These are phyloP conservation scores for Takifugu bimaculatus DNA, from an alignment of 2,113 vertebrate genomes.

Conservation along the genomic window DNA sequence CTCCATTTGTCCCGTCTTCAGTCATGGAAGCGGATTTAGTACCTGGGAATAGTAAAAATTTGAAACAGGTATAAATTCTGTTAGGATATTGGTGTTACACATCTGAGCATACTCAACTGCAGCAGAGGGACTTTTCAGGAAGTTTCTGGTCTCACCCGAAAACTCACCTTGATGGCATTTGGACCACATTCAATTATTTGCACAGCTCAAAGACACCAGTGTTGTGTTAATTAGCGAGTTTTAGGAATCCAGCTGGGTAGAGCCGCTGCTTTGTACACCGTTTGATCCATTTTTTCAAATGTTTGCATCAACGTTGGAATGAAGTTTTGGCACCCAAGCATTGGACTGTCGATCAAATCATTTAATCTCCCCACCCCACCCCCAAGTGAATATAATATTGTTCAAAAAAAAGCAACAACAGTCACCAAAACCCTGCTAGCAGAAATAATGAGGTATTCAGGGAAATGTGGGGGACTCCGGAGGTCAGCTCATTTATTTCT, in stretches of 20 bases:
- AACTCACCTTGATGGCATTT: neutral
- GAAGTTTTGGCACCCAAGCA: slow-evolving; percentile 20
- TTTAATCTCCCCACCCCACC: slow-evolving; percentile 18
- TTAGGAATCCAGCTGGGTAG: neutral
- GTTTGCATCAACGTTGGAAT: neutral
- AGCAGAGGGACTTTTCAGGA: slow-evolving; percentile 11
- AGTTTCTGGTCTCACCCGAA: neutral
- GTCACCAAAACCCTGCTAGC: slow-evolving; percentile 5
- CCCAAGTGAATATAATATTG: slow-evolving; percentile 12
- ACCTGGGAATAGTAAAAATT: too few species aligned
- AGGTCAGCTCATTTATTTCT: neutral
- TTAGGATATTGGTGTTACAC: too few species aligned
- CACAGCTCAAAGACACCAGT: neutral
- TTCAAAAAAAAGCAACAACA: slow-evolving; percentile 8
- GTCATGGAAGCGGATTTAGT: too few species aligned
- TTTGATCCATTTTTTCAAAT: neutral
- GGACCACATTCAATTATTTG: neutral
- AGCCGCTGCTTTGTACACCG: neutral
- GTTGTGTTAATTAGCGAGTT: neutral
- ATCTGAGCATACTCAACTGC: too few species aligned
- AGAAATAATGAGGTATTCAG: slow-evolving; percentile 44
- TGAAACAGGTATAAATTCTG: too few species aligned
- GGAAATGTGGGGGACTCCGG: slow-evolving; percentile 20
- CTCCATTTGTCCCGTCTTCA: too few species aligned
- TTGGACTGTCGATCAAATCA: slow-evolving; percentile 5